Evolutionary conservation across 2,113 vertebrate genomes (phyloP).

Genomic region (Eulacestoma nigropectus): DNA sequence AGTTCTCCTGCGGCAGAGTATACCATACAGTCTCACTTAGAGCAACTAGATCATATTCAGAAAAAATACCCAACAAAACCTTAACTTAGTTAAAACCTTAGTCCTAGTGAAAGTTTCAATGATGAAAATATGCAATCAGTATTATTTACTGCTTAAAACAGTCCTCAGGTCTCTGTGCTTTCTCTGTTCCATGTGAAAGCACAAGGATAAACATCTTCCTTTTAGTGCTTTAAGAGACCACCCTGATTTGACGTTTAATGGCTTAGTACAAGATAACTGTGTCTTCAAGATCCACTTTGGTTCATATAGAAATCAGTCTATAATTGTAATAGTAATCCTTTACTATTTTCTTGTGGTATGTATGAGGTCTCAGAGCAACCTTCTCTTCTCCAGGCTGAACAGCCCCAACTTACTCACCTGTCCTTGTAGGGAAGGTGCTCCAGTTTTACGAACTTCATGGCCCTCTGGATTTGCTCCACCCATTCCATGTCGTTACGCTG

Average conservation of each 20-base stretch:
- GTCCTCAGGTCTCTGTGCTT: background rate
- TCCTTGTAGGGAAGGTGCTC: background rate
- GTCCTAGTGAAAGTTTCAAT: background rate
- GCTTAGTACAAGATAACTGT: background rate
- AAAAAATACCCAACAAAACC: background rate
- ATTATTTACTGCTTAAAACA: background rate
- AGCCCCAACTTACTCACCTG: background rate
- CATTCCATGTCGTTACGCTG: background rate
- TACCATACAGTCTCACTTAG: background rate
- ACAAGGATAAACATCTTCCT: background rate
- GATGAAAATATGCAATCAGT: background rate
- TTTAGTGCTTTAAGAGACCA: background rate
- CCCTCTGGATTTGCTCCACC: background rate
- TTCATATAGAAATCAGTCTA: background rate
- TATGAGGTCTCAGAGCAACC: background rate
- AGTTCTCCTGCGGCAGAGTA: background rate
- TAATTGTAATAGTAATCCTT: background rate
- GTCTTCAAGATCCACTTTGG: background rate
- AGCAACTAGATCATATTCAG: background rate
- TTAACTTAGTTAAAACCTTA: no score
- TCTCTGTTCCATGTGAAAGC: background rate
- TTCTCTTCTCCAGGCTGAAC: background rate
- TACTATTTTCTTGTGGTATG: background rate
- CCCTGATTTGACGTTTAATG: background rate
- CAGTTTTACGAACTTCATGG: rapidly evolving